Base-by-base conservation (phyloP, 2,888 invertebrate genomes). In the Meta bourneti region DNA sequence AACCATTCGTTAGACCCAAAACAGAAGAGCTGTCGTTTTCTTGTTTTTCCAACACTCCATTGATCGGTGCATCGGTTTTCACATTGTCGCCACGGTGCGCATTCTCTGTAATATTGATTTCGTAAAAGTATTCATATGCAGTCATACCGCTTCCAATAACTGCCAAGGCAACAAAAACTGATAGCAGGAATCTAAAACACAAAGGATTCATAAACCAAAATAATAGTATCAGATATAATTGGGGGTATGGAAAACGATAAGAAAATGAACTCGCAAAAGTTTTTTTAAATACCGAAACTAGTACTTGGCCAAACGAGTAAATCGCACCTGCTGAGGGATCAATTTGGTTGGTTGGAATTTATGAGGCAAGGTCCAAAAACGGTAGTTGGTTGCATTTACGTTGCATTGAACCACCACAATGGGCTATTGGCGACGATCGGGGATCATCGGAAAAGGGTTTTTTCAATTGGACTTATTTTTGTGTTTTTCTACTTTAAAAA, bases 111-210 rank as follows among this genome's bases (percentile, higher is more conserved):
- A 34, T 34, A 48, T 34, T 20, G 20, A 49, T 70, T 70, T 54
- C 34, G 34, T 19, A 11, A 49, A 78, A 78, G 34, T 86, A 86
- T 77, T 86, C 86, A 77, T 19, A 70, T 19, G 19, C 51, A 2
- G 86, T 86, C 8, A 77, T 86, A 6, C 70, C 77, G n/a, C 78
- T 86, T 13, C 86, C 86, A 7, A 86, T 75, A 6, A 86, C 6
- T 7, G 70, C 69, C 69, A 86, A n/a, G 7, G 78, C 54, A 20
- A 77, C 49, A 13, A 86, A 78, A 11, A 86, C 48, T 0, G 77
- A 77, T 49, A 86, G 49, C 20, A 86, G 9, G 49, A 11, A 78
- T 51, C 86, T 86, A 49, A 75, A 84, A 79, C 52, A 49, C 16
- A 61, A 61, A 0, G 61, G 8, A 61, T 61, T 7, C 16, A 61